These are phyloP conservation scores for Periophthalmus modestus DNA, from an alignment of 2,113 vertebrate genomes.

Conservation along the genomic window DNA sequence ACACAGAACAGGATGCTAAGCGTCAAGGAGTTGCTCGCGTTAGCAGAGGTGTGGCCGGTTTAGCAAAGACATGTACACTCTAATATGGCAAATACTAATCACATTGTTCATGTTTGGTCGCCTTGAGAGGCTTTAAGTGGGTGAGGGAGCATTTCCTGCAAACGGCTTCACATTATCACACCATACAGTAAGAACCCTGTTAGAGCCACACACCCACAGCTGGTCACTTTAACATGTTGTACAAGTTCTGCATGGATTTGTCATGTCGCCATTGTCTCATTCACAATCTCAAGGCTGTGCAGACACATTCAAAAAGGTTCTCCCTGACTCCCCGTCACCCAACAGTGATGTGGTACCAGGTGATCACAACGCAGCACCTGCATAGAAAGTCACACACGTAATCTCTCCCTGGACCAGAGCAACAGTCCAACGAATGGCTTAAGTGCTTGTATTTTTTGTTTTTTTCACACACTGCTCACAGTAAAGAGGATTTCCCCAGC, in stretches of 20 bases:
- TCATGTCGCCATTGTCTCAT: conserved; percentile 56
- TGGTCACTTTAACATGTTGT: conserved; percentile 21
- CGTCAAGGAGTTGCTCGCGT: conserved; percentile 72
- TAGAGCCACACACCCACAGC: conserved; percentile 43
- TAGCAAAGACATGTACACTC: conserved; percentile 71
- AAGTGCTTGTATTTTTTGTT: conserved; percentile 33
- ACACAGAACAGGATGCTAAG: conserved; percentile 77
- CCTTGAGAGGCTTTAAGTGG: conserved; percentile 52
- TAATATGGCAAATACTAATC: conserved; percentile 52
- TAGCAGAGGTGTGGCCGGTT: conserved; percentile 79
- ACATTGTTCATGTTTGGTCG: conserved; percentile 50
- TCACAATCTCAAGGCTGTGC: conserved; percentile 48
- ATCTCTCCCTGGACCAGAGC: conserved; percentile 51
- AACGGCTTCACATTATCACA: conserved; percentile 55
- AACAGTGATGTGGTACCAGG: conserved; percentile 60
- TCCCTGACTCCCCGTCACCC: conserved; percentile 37
- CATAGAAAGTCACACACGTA: conserved; percentile 58
- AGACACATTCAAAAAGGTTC: conserved; percentile 44
- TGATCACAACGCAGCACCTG: conserved; percentile 56
- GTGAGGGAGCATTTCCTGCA: conserved; percentile 54
- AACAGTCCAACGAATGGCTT: conserved; percentile 68
- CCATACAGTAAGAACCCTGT: conserved; percentile 65
- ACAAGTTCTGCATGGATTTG: conserved; percentile 60
- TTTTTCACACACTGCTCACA: conserved; percentile 45
- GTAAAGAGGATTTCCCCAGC: conserved; percentile 54